Evolutionary conservation across 2,113 vertebrate genomes (phyloP), one percentile per base, ranked within the genome.

Genomic region (Chloropsis hardwickii): DNA sequence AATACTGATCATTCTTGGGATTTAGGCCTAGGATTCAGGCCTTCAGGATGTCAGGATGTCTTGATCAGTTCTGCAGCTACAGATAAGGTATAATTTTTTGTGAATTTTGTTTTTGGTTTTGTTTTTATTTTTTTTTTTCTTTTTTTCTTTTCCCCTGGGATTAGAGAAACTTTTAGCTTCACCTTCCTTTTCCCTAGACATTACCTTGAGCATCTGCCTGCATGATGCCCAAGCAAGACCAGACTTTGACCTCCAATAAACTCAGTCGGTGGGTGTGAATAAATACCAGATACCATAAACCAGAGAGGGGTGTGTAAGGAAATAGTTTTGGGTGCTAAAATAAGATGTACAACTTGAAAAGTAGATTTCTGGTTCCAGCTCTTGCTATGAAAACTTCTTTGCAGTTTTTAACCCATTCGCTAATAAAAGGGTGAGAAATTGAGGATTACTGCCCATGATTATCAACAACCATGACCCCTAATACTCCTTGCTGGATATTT

Each of bases 401-500:
- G 25, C 56, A 8, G 1, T 40, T 84, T 77, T 73, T 31, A 81
- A 28, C 48, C 6, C 16, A 7, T 17, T 54, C 53, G 19, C 4
- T 76, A 79, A 27, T 39, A 62, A 71, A 4, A 67, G 3, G 14
- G 7, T 86, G 48, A 62, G 42, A 74, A 91, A 84, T 14, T 62
- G 47, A 79, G 21, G 83, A 28, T 79, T 74, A 23, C 7, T 64
- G 50, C 3, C 14, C 51, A 71, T 28, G 47, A 50, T 62, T 81
- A 35, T 40, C 3, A 3, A 53, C 62, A 71, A 4, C 0, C 3
- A 37, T 28, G 5, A 29, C 7, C 1, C 6, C 1, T 5, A 1
- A 12, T 24, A 37, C 5, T 58, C 14, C 5, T 51, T 51, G 8
- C 10, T 82, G 35, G 5, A 44, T 64, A 51, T 64, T 33, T 11